Base-by-base conservation (phyloP, 2,113 vertebrate genomes). In the Mesitornis unicolor region DNA sequence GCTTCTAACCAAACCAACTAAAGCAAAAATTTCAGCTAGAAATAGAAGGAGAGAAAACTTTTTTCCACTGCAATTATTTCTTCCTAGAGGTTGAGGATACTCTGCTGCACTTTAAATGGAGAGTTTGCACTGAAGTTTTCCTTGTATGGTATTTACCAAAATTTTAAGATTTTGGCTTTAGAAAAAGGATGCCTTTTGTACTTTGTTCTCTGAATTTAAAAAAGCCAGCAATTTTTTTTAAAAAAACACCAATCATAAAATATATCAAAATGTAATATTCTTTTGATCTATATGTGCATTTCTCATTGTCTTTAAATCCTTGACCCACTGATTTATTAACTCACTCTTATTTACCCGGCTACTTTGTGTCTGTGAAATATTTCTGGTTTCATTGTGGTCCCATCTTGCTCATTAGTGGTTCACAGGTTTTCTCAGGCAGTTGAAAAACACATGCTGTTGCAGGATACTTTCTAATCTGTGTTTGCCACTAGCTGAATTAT, bases 401-500 rank as follows among this genome's bases (percentile, higher is more conserved):
- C 18, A 8, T 88, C 92, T 80, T 71, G 35, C 61, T 88, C 7
- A 1, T 69, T 63, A 88, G 56, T 50, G 51, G 56, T 45, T 84
- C 76, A 64, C 59, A 92, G 76, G 29, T 96, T 95, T 96, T 97
- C 53, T 91, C 68, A 84, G 48, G 64, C 63, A 84, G 64, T 45
- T 63, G 59, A 38, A 82, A 91, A 90, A 47, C 40, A 45, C 28
- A 15, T 69, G 82, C 64, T 77, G 19, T 68, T 91, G 38, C 91
- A 86, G 84, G 60, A 56, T 92, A 67, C 78, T 90, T 91, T 87
- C 77, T 92, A 95, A 90, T 64, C 85, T 85, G 35, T 84, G 81
- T 90, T 95, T 96, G 57, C 88, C 53, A 64, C 61, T 89, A 74
- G 93, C 91, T 87, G 84, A 93, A 97, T 97, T 97, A 92, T 92